Evolutionary conservation across 2,888 invertebrate genomes (phyloP), one percentile per base, ranked within the genome.

Genomic region (Calameuta pallipes): DNA sequence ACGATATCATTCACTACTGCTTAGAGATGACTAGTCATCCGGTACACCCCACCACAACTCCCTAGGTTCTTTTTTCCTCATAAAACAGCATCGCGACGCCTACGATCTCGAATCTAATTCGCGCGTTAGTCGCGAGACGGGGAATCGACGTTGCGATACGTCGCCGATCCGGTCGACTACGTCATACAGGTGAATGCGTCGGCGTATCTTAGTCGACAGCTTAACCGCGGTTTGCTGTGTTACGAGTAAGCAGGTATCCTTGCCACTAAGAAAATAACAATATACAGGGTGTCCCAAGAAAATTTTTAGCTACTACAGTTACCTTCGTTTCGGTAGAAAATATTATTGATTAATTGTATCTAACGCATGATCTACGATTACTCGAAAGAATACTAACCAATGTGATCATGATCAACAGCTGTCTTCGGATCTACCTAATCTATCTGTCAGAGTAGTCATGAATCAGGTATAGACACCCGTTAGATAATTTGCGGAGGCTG

Each of bases 131-230:
- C 71, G 71, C 30, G 30, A 71, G 71, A 15, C 30, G 34, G 34
- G 71, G 36, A 37, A 37, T 37, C n/a, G 37, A 36, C 74, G 74
- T 36, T 31, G 34, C 34, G 34, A 30, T 74, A 74, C 35, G 31
- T 33, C 33, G 33, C 86, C 85, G 85, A 87, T 89, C 86, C 82
- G 83, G 87, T 83, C 84, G 88, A 87, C 88, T 85, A 87, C 90
- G 90, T 90, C 90, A 89, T 89, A 85, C 89, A 88, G 87, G 88
- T 89, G 87, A 89, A 87, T 82, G 87, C 89, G 88, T 90, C 85
- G 89, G 89, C 88, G 86, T 83, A 76, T 75, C 78, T 81, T 80
- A 82, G 86, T 81, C 85, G 81, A 85, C 82, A 82, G 80, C 84
- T 81, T 83, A 79, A 80, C 82, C 83, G 79, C 82, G 80, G 82